Evolutionary conservation across 1,140 invertebrate genomes (phyloP), one percentile per base, ranked within the genome.

Genomic region (Tigriopus japonicus): DNA sequence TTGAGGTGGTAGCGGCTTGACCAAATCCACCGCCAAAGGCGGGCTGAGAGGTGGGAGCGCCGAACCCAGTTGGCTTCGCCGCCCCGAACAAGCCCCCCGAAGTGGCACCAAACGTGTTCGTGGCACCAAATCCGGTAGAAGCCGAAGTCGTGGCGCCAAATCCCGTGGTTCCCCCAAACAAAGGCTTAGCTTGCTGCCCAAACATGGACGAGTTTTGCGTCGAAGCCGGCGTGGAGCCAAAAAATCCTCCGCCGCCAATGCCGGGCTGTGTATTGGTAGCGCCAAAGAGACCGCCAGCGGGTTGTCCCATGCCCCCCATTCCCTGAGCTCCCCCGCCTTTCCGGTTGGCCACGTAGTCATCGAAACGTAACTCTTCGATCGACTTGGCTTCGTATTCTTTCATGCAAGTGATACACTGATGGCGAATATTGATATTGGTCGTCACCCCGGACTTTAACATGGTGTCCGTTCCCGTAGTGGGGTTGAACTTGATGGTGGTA

Each of bases 381-480:
- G 87, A 92, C 75, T 97, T 97, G 21, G 69, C 74, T 69, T 97
- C 91, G 73, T 97, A 97, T 68, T 97, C 91, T 74, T 96, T 94
- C 42, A 64, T 59, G 24, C 51, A 60, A 41, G 54, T 42, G 28
- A 60, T 60, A 19, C 58, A 49, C 24, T 94, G 87, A 71, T 95
- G 89, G 66, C 86, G 80, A 1, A 89, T 96, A 61, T 79, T 85
- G 63, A 98, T 90, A 60, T 76, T 89, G 65, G 81, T 80, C 1
- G 82, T 80, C 12, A 79, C 77, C 1, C 86, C 87, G 71, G 83
- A 83, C 71, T 95, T 95, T 56, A 88, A 78, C 75, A 96, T 85
- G 0, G 89, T 87, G 69, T 96, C 92, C 0, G 81, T 86, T 15
- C 90, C 90, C 52, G 81, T 81, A 0, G 87, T 79, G 0, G 91